These are phyloP conservation scores for Parambassis ranga DNA, from an alignment of 2,797 vertebrate genomes.

Conservation along the genomic window DNA sequence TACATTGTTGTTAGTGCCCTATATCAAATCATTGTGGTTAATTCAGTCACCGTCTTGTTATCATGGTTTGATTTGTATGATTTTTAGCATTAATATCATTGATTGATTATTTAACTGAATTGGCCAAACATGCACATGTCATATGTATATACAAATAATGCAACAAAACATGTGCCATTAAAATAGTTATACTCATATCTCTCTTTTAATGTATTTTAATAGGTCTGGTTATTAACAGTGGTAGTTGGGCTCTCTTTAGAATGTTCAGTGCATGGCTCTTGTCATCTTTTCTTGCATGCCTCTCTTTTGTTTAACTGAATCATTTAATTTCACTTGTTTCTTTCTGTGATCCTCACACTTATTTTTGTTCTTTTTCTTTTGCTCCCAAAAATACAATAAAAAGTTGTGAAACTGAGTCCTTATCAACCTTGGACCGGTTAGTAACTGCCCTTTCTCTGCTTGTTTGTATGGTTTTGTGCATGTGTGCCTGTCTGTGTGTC, in stretches of 20 bases:
- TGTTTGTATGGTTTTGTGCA: slow-evolving; percentile 73
- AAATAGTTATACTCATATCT: too few relatives aligned
- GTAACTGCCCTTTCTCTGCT: slow-evolving; percentile 88
- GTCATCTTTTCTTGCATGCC: slow-evolving; percentile 81
- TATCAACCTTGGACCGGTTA: slow-evolving; percentile 99
- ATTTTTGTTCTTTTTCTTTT: slow-evolving; percentile 91
- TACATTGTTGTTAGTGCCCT: not conserved
- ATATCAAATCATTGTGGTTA: not conserved
- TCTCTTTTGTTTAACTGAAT: slow-evolving; percentile 81
- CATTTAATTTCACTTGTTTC: slow-evolving; percentile 84
- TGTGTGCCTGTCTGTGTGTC: slow-evolving; percentile 67
- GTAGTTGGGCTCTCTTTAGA: slow-evolving; percentile 15
- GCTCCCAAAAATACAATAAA: slow-evolving; percentile 87
- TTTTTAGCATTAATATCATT: not conserved
- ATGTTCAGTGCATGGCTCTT: slow-evolving; percentile 80
- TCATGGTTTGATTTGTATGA: not conserved
- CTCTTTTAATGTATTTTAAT: slow-evolving; percentile 8
- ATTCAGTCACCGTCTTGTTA: not conserved
- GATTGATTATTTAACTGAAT: slow-evolving; percentile 1
- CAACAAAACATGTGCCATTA: not conserved
- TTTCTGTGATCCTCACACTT: slow-evolving; percentile 95
- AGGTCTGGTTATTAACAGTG: slow-evolving; percentile 4
- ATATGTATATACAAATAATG: not conserved
- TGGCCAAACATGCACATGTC: not conserved
- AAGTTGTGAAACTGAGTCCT: slow-evolving; percentile 99